Evolutionary conservation across 2,888 invertebrate species (phyloP), one percentile per base, ranked within the genome.

Genomic region (Drosophila paranaensis): DNA sequence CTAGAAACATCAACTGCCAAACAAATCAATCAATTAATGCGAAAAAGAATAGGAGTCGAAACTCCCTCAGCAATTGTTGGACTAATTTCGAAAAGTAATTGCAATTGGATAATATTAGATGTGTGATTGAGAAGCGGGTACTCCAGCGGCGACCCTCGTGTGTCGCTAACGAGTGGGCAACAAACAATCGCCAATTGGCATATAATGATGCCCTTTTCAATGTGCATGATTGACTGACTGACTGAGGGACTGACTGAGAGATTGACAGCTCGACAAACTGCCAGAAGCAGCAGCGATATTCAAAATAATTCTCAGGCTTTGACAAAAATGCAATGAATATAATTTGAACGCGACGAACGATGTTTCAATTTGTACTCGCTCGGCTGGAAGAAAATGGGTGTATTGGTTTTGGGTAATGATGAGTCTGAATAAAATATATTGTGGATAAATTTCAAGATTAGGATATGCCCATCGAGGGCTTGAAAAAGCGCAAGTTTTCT

Each of bases 121-220:
- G 43, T 65, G 45, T 65, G 25, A n/a, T 10, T 30, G 46, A 35
- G 6, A 71, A 70, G 77, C 78, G 77, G 77, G 77, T 74, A 71
- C 67, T 77, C 33, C 40, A 62, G n/a, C 20, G 48, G 71, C 70
- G 55, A 56, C 77, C 77, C 77, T 77, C 77, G 77, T 37, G 30
- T 60, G 43, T 70, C 54, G 54, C 60, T 57, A 58, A 66, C 77
- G 78, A 79, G 81, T 80, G 87, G 81, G 85, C 75, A 79, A 72
- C 88, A 88, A 82, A 88, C 88, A 88, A 81, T 83, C 73, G 75
- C 86, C 88, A 87, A 88, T 86, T 88, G 87, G 88, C 87, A 86
- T 88, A 84, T 87, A 88, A 87, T 88, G 86, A 87, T 88, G 81
- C 86, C 88, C 80, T 80, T 87, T 84, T 46, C 56, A 56, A 63